Base-by-base conservation (phyloP, 2,797 vertebrate genomes). In the Cryptoblepharus egeriae region DNA sequence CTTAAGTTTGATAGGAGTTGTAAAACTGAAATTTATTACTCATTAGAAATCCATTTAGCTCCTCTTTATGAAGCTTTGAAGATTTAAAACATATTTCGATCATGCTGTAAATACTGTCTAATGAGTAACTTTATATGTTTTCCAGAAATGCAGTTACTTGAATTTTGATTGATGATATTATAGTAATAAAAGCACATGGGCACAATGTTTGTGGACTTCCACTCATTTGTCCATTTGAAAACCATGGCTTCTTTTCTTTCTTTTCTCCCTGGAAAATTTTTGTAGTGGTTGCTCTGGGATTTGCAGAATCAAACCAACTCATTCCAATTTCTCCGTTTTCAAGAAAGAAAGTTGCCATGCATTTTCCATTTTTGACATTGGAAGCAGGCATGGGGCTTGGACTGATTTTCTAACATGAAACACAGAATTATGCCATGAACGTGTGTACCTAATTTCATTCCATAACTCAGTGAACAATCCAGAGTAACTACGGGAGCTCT, bases 111-210 rank as follows among this genome's bases (percentile, higher is more conserved):
- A 85, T 42, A 18, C 76, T 87, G 10, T 37, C 6, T 49, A 30
- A 58, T 63, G 28, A 72, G 61, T 64, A 78, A 39, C 42, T 6
- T 24, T 70, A 77, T 57, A 11, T 65, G 10, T 13, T 80, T 70
- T 69, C 52, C 1, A 13, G 22, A 22, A 87, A 69, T 52, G 49
- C 30, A n/a, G 9, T 80, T 80, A 37, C 64, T 79, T 0, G 0
- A 32, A 71, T 74, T n/a, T 77, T 90, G 88, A 64, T 24, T 52
- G 49, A 52, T 52, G 15, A 16, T 52, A 2, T 52, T 2, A 52
- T 16, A 16, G 13, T 52, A 52, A 52, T 52, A 16, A n/a, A 49
- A 49, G 45, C 45, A 49, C 45, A 49, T 49, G 45, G 5, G 45
- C 10, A 37, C 37, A 22, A 10, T 20, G 15, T 75, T 75, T 75